Base-by-base conservation (phyloP, 2,797 vertebrate species). In the Balearica regulorum region DNA sequence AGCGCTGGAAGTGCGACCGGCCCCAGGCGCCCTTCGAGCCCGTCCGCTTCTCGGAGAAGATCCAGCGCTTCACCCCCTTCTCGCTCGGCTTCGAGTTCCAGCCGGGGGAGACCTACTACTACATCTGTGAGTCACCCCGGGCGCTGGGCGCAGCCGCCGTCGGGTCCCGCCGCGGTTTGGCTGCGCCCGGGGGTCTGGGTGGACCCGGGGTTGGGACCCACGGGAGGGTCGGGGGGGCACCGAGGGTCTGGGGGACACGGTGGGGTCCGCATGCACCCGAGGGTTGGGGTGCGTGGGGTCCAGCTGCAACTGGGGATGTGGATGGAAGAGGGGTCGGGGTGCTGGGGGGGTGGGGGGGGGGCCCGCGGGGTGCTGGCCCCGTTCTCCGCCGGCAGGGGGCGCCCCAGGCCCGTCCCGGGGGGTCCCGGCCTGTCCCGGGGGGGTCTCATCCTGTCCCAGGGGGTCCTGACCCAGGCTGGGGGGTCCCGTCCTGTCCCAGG, bases 1-100 rank as follows among this genome's bases (percentile, higher is more conserved):
- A 99, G 87, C 98, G 99, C 89, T 99, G 99, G 99, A 98, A 99
- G 90, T 99, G 99, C 83, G 98, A 99, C 96, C 95, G 94, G 16
- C 99, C 99, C 7, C 97, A 94, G 0, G 98, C 98, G 2, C 98
- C 98, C 15, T 98, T 98, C 3, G 98, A 98, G 39, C 98, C 99
- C 0, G 97, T 99, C 49, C 98, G 98, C 25, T 99, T 99, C 98
- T 99, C 99, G 0, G 99, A 99, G 97, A 99, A 99, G 98, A 99
- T 99, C 96, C 99, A 99, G 85, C 98, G 98, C 54, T 99, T 99
- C 96, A 99, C 99, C 0, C 99, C 99, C 10, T 99, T 99, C 97
- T 98, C 99, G 0, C 98, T 99, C 46, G 99, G 99, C 73, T 99
- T 99, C 9, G 99, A 99, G 97, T 99, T 99, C 91, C 96, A 98